Evolutionary conservation across 2,797 vertebrate genomes (phyloP).

Genomic region (Aldrovandia affinis): DNA sequence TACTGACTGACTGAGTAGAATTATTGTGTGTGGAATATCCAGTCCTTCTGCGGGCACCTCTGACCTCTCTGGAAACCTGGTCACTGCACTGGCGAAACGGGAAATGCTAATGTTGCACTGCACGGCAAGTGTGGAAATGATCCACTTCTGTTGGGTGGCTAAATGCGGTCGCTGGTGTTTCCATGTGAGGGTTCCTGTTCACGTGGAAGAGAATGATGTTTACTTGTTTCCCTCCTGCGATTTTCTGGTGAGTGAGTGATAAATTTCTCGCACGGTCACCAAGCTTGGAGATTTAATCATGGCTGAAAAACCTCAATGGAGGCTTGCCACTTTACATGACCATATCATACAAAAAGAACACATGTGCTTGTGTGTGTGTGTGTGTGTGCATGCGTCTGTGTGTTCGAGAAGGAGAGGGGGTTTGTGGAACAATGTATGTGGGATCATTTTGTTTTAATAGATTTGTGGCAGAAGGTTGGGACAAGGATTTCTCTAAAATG

Average conservation of each 20-base stretch:
- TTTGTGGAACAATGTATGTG: too few species aligned
- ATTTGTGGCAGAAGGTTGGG: not conserved
- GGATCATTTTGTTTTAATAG: too few species aligned
- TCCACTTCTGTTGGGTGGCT: not conserved
- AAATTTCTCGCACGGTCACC: not conserved
- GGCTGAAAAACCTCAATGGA: not conserved
- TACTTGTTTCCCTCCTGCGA: not conserved
- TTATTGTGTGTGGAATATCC: slow-evolving; percentile 4
- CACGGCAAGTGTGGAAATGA: not conserved
- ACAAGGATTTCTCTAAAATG: not conserved
- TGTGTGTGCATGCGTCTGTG: too few species aligned
- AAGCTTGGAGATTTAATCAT: not conserved
- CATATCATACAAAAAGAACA: not conserved
- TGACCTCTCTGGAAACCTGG: not conserved
- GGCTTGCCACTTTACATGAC: not conserved
- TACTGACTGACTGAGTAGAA: not conserved
- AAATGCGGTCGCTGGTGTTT: not conserved
- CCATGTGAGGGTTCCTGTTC: not conserved
- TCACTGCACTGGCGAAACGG: not conserved
- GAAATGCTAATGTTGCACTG: not conserved
- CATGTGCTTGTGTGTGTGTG: not conserved
- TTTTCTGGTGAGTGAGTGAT: not conserved
- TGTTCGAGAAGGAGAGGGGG: too few species aligned
- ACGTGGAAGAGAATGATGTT: not conserved
- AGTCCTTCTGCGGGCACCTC: not conserved